Conservation (phyloP, 2,797 vertebrate species). For the Notoglanidium macrostoma region DNA sequence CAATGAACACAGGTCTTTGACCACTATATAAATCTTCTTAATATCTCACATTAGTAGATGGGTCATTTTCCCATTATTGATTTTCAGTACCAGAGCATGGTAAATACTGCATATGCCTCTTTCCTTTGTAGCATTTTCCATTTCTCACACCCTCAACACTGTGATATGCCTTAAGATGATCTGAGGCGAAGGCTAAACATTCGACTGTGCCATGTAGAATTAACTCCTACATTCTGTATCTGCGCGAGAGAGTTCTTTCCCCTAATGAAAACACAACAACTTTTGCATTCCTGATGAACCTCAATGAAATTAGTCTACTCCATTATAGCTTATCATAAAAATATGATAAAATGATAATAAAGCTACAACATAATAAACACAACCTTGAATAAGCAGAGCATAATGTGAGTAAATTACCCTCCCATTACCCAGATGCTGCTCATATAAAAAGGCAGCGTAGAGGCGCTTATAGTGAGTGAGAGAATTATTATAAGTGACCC, state of each 20-base stretch:
- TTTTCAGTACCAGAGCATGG: not conserved
- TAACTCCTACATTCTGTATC: not conserved
- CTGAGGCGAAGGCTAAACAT: not conserved
- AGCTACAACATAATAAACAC: slow-evolving; percentile 32
- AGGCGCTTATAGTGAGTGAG: slow-evolving; percentile 7
- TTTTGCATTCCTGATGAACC: slow-evolving; percentile 10
- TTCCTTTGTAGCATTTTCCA: not conserved
- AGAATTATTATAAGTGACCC: slow-evolving; percentile 48
- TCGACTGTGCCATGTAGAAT: not conserved
- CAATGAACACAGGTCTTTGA: not conserved
- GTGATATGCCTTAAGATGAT: not conserved
- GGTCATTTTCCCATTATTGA: not conserved
- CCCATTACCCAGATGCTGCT: slow-evolving; percentile 41
- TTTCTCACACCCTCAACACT: not conserved
- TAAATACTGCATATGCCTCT: not conserved
- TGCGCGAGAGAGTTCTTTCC: not conserved
- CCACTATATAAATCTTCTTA: not conserved
- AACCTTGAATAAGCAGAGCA: slow-evolving; percentile 27
- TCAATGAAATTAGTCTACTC: not conserved
- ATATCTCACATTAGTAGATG: not conserved
- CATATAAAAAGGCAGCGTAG: slow-evolving; percentile 23
- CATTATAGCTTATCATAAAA: slow-evolving; percentile 19
- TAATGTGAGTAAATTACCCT: slow-evolving; percentile 42
- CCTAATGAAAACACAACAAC: not conserved
- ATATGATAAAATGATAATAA: slow-evolving; percentile 13